phyloP scores from a whole-genome alignment of 2,888 invertebrate genomes.

The Campoplex capitator region DNA sequence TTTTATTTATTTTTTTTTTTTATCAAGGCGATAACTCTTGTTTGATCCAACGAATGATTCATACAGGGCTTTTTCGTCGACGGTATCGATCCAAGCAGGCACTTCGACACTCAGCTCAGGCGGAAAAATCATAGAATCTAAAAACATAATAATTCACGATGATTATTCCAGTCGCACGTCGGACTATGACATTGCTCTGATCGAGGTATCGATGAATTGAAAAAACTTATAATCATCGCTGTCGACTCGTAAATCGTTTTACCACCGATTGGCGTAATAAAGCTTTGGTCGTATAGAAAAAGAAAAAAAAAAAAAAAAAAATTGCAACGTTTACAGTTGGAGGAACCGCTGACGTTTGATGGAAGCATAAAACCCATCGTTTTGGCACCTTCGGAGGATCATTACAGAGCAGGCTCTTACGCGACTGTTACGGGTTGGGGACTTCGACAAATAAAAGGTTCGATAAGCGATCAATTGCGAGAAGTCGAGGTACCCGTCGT shows the following conservation, averaged over 20 bases:
- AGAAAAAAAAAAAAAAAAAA: neutral
- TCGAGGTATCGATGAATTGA: constrained; percentile 72
- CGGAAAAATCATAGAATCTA: constrained; percentile 70
- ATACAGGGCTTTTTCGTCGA: constrained; percentile 59
- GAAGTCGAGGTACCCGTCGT: constrained; percentile 79
- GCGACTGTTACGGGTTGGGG: constrained; percentile 82
- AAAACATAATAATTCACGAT: constrained; percentile 74
- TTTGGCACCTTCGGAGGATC: constrained; percentile 74
- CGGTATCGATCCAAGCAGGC: constrained; percentile 71
- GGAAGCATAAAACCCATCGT: constrained; percentile 72
- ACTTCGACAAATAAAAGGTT: constrained; percentile 72
- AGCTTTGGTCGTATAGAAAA: neutral
- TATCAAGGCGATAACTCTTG: neutral
- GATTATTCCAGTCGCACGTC: constrained; percentile 72
- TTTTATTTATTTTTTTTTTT: neutral
- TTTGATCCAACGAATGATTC: neutral
- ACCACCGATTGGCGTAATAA: neutral
- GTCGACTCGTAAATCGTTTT: no score
- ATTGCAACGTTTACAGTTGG: constrained; percentile 70
- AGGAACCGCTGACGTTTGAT: constrained; percentile 71
- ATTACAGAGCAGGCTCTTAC: constrained; percentile 72
- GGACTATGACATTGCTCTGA: constrained; percentile 80
- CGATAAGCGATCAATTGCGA: constrained; percentile 74
- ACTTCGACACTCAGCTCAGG: constrained; percentile 71
- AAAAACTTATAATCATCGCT: neutral